Conservation (phyloP, 2,888 invertebrate genomes). For the Dasypogon diadema region DNA sequence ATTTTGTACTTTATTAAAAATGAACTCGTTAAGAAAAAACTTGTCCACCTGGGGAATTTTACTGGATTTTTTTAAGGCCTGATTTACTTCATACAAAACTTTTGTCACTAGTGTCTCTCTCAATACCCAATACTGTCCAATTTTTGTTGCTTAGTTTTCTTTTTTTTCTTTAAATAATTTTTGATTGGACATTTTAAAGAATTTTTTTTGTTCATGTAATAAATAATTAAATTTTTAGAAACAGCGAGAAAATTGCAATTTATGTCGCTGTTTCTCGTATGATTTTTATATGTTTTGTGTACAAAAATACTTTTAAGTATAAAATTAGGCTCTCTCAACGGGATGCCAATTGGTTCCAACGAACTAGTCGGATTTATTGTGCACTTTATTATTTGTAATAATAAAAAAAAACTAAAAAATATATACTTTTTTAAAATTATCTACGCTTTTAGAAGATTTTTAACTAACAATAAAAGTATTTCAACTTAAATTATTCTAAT, state of each 20-base stretch:
- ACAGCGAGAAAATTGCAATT: conserved; percentile 15
- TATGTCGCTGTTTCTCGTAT: conserved; percentile 10
- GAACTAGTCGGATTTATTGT: conserved; percentile 61
- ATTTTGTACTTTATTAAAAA: conserved; percentile 49
- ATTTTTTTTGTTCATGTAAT: conserved; percentile 37
- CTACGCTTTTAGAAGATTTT: conserved; percentile 22
- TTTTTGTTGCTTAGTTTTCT: conserved; percentile 58
- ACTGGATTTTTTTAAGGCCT: conserved; percentile 56
- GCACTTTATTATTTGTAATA: conserved; percentile 57
- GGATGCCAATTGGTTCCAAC: conserved; percentile 63
- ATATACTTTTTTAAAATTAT: conserved; percentile 50
- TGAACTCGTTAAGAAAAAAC: conserved; percentile 23
- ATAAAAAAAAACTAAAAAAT: conserved; percentile 53
- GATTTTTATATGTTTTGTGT: background rate
- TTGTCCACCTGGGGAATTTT: conserved; percentile 57
- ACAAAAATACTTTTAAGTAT: conserved; percentile 33
- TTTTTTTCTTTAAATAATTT: conserved; percentile 25
- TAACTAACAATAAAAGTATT: conserved; percentile 32
- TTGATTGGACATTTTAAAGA: background rate
- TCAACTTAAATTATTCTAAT: conserved; percentile 21
- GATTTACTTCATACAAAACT: conserved; percentile 58
- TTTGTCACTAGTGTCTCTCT: conserved; percentile 70
- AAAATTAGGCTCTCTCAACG: conserved; percentile 49
- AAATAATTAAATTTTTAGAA: conserved; percentile 6
- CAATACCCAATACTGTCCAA: conserved; percentile 54